phyloP scores from a whole-genome alignment of 2,888 invertebrate genomes.

The Macropis europaea region DNA sequence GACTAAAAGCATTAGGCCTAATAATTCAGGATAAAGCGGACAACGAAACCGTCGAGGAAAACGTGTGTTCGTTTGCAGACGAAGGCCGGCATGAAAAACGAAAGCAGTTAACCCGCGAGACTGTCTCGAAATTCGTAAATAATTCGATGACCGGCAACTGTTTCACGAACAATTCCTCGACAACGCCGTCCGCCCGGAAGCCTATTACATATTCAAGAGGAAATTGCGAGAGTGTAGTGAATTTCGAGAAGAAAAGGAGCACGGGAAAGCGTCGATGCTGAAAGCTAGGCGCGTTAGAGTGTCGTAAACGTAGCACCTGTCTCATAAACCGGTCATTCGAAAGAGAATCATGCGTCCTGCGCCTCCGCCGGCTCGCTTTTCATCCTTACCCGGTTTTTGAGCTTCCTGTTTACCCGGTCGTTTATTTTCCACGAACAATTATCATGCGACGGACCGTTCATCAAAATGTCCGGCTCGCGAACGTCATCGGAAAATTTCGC shows the following conservation, averaged over 20 bases:
- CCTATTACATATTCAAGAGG: background rate
- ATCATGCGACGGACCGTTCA: constrained; percentile 18
- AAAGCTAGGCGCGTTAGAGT: background rate
- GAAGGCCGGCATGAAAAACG: too few relatives aligned
- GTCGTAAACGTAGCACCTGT: constrained; percentile 19
- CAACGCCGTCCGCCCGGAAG: background rate
- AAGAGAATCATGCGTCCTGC: background rate
- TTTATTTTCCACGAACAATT: constrained; percentile 21
- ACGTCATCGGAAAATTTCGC: constrained; percentile 9
- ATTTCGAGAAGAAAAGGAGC: background rate
- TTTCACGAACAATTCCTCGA: background rate
- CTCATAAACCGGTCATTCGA: constrained; percentile 29
- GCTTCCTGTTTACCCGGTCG: constrained; percentile 14
- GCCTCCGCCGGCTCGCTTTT: background rate
- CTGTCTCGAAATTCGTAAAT: background rate
- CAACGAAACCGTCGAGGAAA: too few relatives aligned
- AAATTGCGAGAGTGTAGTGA: background rate
- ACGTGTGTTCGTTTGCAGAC: too few relatives aligned
- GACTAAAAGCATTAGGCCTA: too few relatives aligned
- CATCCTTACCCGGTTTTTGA: background rate
- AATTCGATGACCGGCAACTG: background rate
- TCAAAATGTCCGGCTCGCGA: constrained; percentile 25
- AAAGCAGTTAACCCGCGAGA: too few relatives aligned
- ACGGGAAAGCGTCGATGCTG: background rate
- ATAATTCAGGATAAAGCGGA: too few relatives aligned